Percentiles rank a stretch among this genome's conserved stretches.
These are phyloP conservation scores for Anguilla anguilla DNA, from an alignment of 2,797 vertebrate species.

Conservation along the genomic window DNA sequence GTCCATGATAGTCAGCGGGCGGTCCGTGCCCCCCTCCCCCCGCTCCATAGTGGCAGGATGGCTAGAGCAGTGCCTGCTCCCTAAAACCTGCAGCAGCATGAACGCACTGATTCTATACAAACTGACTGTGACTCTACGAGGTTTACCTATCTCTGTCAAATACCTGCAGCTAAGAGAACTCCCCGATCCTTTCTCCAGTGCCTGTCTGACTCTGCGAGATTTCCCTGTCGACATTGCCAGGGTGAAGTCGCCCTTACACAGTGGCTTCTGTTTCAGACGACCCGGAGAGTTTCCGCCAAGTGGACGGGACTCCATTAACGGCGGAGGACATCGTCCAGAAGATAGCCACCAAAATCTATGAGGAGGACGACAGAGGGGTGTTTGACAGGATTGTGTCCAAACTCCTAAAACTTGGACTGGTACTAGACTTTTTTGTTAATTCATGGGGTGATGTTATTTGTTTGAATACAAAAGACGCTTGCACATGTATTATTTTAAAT, in stretches of 20 bases:
- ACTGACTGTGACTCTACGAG: neutral
- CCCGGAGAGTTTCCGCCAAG: constrained; percentile 89
- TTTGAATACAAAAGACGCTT: neutral
- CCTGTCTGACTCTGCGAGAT: neutral
- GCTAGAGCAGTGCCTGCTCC: neutral
- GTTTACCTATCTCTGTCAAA: neutral
- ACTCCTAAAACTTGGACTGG: constrained; percentile 92
- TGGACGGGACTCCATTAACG: constrained; percentile 91
- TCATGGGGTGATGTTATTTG: neutral
- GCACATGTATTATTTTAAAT: neutral
- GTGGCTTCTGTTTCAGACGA: constrained; percentile 75
- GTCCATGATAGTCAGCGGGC: too few species aligned
- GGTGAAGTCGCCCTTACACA: neutral
- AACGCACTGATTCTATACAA: neutral
- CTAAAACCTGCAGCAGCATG: neutral
- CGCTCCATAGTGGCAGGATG: neutral
- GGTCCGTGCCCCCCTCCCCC: too few species aligned
- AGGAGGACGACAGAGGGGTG: constrained; percentile 95
- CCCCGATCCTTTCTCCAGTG: neutral
- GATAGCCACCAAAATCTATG: constrained; percentile 96
- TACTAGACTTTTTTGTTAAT: constrained; percentile 53
- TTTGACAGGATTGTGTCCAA: constrained; percentile 97
- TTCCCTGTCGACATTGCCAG: neutral
- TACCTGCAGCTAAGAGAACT: neutral
- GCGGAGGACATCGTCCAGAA: constrained; percentile 97